These are phyloP conservation scores for Petrolisthes cinctipes DNA, from an alignment of 2,888 invertebrate genomes.

Conservation along the genomic window DNA sequence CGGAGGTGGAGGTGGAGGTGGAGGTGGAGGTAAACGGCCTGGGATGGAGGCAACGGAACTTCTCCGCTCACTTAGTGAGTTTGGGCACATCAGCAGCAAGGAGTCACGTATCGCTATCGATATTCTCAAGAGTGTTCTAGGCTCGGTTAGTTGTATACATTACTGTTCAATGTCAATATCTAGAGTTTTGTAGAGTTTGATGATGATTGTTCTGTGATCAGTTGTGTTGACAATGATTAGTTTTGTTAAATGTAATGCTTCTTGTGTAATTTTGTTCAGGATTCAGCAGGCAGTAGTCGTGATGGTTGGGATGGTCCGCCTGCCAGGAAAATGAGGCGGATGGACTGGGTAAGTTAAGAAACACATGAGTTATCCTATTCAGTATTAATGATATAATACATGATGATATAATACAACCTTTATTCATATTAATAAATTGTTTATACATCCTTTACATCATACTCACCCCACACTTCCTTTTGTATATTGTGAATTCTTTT, in stretches of 20 bases:
- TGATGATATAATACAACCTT: too few species aligned
- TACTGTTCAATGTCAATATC: too few species aligned
- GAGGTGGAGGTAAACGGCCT: background rate
- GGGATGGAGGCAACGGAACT: slow-evolving; percentile 6
- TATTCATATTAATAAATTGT: too few species aligned
- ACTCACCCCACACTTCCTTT: too few species aligned
- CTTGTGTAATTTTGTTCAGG: background rate
- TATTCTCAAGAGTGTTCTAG: slow-evolving; percentile 28
- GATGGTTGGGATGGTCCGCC: slow-evolving; percentile 36
- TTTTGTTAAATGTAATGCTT: background rate
- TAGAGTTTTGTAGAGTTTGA: background rate
- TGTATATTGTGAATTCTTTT: too few species aligned
- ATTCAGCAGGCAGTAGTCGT: background rate
- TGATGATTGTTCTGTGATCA: background rate
- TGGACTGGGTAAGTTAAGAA: slow-evolving; percentile 42
- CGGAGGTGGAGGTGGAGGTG: background rate
- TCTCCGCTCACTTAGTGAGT: slow-evolving; percentile 14
- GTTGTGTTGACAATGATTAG: background rate
- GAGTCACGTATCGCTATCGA: slow-evolving; percentile 34
- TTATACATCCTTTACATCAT: too few species aligned
- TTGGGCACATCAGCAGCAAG: slow-evolving; percentile 36
- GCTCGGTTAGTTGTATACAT: background rate
- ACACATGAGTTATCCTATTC: too few species aligned
- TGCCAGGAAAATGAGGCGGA: slow-evolving; percentile 47
- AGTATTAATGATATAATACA: too few species aligned